Base-by-base conservation (phyloP, 2,888 invertebrate genomes). In the Archips crataeganus region DNA sequence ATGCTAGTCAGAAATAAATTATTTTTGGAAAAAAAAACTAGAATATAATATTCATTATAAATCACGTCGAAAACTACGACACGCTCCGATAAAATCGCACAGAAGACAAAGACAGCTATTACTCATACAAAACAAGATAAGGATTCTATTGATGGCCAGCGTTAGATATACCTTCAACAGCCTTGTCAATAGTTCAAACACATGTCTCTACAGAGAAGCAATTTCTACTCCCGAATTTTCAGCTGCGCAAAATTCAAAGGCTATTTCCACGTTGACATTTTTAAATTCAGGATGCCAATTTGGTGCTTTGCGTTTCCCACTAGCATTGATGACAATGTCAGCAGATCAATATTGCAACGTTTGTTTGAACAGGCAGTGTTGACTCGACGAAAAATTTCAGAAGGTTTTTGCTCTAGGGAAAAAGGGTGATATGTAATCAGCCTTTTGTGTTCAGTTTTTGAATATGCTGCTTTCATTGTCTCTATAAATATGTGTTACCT, bases 311-410 rank as follows among this genome's bases (percentile, higher is more conserved):
- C n/a, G 60, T 60, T 60, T 60, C 60, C 60, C n/a, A 39, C 60
- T 39, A n/a, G 60, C 60, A 60, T 60, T 15, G 42, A 62, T 36
- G 36, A 36, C 64, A 49, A 34, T 51, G 49, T 64, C 49, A 51
- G 64, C 49, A 51, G 59, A 70, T 70, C 70, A 59, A 70, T 64
- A 70, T 47, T 70, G 70, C 70, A 63, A 34, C 42, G 23, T 51
- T 47, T 70, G 70, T 70, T 57, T 63, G 63, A 36, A 45, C 15
- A 57, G 34, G 63, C 11, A 2, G 10, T 70, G 57, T 70, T 64
- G 57, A 64, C 70, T 57, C 34, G 39, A 32, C 10, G 57, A 11
- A 2, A 32, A 32, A 32, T n/a, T 13, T n/a, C n/a, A 5, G 49
- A 49, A n/a, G n/a, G 5, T 13, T 54, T 54, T 54, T 54, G n/a